Evolutionary conservation across 2,113 vertebrate genomes (phyloP).

Genomic region (Gallinago jamesoni): DNA sequence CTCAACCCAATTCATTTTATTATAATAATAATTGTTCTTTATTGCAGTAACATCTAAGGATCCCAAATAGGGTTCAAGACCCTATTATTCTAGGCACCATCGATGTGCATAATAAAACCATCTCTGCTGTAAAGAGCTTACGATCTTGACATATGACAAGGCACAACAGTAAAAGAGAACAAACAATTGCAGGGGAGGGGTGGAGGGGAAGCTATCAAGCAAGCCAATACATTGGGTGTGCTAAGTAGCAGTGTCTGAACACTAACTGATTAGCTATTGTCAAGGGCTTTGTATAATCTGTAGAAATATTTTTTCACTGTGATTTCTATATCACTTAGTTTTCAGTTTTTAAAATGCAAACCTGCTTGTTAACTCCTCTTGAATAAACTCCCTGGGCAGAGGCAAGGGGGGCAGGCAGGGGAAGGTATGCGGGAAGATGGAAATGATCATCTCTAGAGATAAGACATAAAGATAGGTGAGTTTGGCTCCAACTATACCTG

Average conservation of each 20-base stretch:
- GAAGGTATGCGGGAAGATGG: neutral
- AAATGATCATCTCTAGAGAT: neutral
- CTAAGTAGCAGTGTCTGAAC: conserved; percentile 33
- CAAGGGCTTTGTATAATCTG: conserved; percentile 35
- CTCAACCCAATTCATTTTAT: conserved; percentile 38
- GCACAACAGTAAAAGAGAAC: conserved; percentile 46
- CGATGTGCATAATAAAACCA: conserved; percentile 39
- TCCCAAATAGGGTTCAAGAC: conserved; percentile 47
- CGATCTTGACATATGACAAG: conserved; percentile 34
- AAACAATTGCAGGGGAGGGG: conserved; percentile 22
- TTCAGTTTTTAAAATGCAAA: conserved; percentile 12
- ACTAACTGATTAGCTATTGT: conserved; percentile 49
- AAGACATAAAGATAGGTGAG: neutral
- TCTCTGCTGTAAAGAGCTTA: conserved; percentile 59
- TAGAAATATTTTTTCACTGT: neutral
- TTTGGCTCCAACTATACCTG: fast-evolving
- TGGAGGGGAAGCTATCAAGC: conserved; percentile 27
- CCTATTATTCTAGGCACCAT: conserved; percentile 38
- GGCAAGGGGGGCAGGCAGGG: neutral
- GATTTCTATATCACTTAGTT: neutral
- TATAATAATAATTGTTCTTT: conserved; percentile 61
- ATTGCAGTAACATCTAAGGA: conserved; percentile 45
- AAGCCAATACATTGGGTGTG: neutral
- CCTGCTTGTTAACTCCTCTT: neutral
- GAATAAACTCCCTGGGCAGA: neutral